Evolutionary conservation across 2,888 invertebrate genomes (phyloP).

Genomic region (Odontomyia ornata): DNA sequence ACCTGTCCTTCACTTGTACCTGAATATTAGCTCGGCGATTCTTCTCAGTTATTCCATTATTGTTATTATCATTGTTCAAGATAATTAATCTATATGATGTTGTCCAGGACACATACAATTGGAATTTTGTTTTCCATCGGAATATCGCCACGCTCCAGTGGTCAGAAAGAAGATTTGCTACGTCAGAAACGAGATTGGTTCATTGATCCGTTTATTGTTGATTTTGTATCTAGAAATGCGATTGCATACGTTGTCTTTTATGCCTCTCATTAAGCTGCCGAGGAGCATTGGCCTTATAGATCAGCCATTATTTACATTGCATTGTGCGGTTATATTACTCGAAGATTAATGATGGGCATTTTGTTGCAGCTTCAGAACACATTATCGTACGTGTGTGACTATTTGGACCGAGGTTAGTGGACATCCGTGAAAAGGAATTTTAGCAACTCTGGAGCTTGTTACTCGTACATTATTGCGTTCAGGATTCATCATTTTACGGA

Average conservation of each 20-base stretch:
- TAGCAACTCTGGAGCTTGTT: too few relatives aligned
- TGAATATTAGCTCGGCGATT: background rate
- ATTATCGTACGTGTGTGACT: too few relatives aligned
- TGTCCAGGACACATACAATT: conserved; percentile 21
- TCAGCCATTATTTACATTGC: conserved; percentile 7
- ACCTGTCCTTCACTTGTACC: background rate
- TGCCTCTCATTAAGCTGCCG: background rate
- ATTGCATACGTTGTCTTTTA: conserved; percentile 3
- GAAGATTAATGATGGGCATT: background rate
- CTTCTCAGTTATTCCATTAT: conserved; percentile 31
- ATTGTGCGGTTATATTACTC: background rate
- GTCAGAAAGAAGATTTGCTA: background rate
- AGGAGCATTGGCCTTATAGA: background rate
- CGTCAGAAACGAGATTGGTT: background rate
- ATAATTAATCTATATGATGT: conserved; percentile 36
- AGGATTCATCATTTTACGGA: too few relatives aligned
- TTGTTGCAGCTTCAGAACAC: background rate
- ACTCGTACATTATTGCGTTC: too few relatives aligned
- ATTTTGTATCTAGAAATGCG: conserved; percentile 11
- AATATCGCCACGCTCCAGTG: background rate
- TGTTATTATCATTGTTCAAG: conserved; percentile 38
- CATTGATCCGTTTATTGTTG: conserved; percentile 28
- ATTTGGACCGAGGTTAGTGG: too few relatives aligned
- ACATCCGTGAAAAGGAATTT: too few relatives aligned
- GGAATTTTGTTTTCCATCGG: background rate